A percentile compares a stretch with the other conserved stretches of the same genome.
Conservation (phyloP, 2,888 invertebrate genomes). For the Priocnemis perturbator region DNA sequence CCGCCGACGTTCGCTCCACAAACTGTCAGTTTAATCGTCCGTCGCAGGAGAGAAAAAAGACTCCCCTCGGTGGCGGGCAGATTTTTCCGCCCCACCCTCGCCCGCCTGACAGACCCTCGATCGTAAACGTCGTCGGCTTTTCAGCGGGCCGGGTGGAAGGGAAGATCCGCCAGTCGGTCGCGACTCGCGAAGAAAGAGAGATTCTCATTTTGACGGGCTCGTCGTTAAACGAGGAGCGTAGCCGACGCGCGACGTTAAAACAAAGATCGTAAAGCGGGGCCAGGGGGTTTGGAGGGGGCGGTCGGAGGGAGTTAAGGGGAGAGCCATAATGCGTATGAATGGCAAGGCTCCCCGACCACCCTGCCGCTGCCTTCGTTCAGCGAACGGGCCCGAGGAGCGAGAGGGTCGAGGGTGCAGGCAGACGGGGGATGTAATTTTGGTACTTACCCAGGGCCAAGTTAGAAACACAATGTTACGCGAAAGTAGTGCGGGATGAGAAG, state of each 20-base stretch:
- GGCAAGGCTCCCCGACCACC: conserved; percentile 54
- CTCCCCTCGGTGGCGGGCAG: too few species aligned
- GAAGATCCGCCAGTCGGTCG: too few species aligned
- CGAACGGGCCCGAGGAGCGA: conserved; percentile 47
- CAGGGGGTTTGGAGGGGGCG: conserved; percentile 48
- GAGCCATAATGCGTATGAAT: conserved; percentile 66
- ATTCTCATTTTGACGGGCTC: conserved; percentile 12
- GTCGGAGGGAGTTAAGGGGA: conserved; percentile 24
- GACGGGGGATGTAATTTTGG: conserved; percentile 67
- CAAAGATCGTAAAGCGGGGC: conserved; percentile 67
- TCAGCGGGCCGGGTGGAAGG: too few species aligned
- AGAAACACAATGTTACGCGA: conserved; percentile 69
- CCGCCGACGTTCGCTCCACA: too few species aligned
- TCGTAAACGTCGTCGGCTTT: too few species aligned
- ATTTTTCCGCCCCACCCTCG: too few species aligned
- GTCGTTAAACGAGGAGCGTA: conserved; percentile 61
- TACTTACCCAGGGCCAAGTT: conserved; percentile 65
- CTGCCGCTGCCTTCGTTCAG: conserved; percentile 57
- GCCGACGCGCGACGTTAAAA: conserved; percentile 61
- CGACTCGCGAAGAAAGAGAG: too few species aligned
- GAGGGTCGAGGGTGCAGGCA: conserved; percentile 27
- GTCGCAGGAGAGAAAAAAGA: too few species aligned
- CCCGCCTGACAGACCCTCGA: too few species aligned
- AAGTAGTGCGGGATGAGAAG: conserved; percentile 66
- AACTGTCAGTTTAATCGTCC: too few species aligned